Percentiles rank a stretch among this genome's conserved stretches.
phyloP scores from a whole-genome alignment of 1,140 invertebrate species.

The Brachionus paranguensis region DNA sequence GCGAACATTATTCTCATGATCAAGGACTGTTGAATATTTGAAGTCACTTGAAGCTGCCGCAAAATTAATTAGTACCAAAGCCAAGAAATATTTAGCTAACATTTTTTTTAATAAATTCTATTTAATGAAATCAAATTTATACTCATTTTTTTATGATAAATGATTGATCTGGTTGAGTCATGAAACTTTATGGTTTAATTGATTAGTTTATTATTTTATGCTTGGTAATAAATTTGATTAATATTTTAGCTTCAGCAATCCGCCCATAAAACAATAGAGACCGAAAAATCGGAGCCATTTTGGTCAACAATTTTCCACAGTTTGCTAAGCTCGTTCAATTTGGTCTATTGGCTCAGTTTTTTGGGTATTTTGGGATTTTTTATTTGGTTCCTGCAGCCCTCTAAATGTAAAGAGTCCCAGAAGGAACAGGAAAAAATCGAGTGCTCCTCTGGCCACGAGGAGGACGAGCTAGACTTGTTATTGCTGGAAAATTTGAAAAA shows the following conservation, averaged over 20 bases:
- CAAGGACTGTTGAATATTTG: conserved; percentile 4
- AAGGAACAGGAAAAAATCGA: neutral
- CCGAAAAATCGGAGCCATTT: neutral
- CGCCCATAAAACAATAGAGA: conserved; percentile 11
- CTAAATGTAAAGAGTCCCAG: neutral
- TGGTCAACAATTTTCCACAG: neutral
- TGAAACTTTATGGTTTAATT: conserved; percentile 19
- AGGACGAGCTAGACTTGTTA: neutral
- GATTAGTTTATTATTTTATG: conserved; percentile 11
- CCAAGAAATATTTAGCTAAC: neutral
- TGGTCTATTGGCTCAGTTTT: conserved; percentile 27
- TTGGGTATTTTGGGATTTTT: conserved; percentile 29
- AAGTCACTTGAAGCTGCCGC: neutral
- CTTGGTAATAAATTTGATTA: neutral
- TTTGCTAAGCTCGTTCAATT: neutral
- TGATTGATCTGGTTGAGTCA: neutral
- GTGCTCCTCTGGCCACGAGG: conserved; percentile 18
- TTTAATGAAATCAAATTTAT: neutral
- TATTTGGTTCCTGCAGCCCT: conserved; percentile 23
- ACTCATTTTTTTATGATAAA: neutral
- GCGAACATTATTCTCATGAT: neutral
- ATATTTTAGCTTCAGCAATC: conserved; percentile 22
- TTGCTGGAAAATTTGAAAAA: neutral
- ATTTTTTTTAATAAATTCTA: neutral
- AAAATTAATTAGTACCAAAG: neutral